Conservation (phyloP, 2,888 invertebrate genomes). For the Latrodectus hesperus region DNA sequence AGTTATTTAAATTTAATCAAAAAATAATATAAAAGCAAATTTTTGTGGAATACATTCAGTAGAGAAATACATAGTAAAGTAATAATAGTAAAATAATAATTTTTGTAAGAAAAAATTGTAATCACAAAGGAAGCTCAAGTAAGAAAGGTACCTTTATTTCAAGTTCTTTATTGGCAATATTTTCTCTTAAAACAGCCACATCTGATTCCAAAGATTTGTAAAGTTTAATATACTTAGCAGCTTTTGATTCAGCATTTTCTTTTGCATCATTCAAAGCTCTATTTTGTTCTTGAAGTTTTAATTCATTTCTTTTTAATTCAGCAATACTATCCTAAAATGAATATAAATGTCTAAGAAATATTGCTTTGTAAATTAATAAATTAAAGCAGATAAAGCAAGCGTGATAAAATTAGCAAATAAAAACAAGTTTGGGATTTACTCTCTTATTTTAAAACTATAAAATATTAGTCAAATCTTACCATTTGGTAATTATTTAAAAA, state of each 20-base stretch:
- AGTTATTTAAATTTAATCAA: too few relatives aligned
- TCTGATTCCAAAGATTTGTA: slow-evolving; percentile 34
- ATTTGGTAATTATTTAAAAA: too few relatives aligned
- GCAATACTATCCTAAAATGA: slow-evolving; percentile 28
- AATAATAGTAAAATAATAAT: too few relatives aligned
- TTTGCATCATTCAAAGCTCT: slow-evolving; percentile 10
- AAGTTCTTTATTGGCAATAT: slow-evolving; percentile 17
- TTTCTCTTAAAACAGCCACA: slow-evolving; percentile 17
- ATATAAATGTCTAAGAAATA: not conserved
- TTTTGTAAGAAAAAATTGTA: too few relatives aligned
- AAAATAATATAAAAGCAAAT: too few relatives aligned
- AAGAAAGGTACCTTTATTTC: slow-evolving; percentile 31
- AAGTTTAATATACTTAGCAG: slow-evolving; percentile 17
- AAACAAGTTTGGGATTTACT: too few relatives aligned
- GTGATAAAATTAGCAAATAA: too few relatives aligned
- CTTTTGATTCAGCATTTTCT: slow-evolving; percentile 40
- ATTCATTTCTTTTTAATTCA: slow-evolving; percentile 31
- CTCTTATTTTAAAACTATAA: too few relatives aligned
- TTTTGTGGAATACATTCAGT: too few relatives aligned
- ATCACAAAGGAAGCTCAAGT: too few relatives aligned
- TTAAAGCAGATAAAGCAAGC: not conserved
- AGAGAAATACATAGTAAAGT: too few relatives aligned
- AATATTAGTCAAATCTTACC: too few relatives aligned
- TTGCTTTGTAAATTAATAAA: not conserved
- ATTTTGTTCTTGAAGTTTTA: slow-evolving; percentile 36